phyloP scores from a whole-genome alignment of 2,888 invertebrate genomes.

The Eulithis prunata region DNA sequence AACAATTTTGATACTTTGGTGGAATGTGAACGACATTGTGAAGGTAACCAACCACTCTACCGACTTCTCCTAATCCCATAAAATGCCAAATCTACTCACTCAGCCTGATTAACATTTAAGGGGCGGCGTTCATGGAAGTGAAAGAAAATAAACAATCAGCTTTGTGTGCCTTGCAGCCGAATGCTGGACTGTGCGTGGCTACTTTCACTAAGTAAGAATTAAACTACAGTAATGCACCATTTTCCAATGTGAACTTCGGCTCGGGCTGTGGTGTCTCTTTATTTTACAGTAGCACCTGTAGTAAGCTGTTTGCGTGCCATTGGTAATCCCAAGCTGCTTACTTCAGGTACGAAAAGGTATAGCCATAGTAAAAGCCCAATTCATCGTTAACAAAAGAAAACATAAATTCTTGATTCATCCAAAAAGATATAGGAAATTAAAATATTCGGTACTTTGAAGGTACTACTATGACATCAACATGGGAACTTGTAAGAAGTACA shows the following conservation, averaged over 20 bases:
- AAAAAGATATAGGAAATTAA: background rate
- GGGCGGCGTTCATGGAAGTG: constrained; percentile 46
- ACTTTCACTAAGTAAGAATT: constrained; percentile 52
- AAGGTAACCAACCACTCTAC: constrained; percentile 49
- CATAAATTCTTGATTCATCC: background rate
- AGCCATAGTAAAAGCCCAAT: too few relatives aligned
- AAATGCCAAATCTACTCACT: background rate
- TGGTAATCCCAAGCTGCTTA: too few relatives aligned
- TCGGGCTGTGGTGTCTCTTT: too few relatives aligned
- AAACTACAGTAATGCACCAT: background rate
- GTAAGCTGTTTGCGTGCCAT: too few relatives aligned
- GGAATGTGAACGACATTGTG: constrained; percentile 62
- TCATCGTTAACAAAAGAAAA: background rate
- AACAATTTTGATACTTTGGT: constrained; percentile 58
- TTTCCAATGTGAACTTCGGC: too few relatives aligned
- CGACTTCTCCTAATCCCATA: background rate
- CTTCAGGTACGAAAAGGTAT: too few relatives aligned
- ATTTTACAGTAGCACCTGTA: too few relatives aligned
- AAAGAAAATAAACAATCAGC: constrained; percentile 32
- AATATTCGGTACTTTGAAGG: constrained; percentile 33
- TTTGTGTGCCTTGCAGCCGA: constrained; percentile 59
- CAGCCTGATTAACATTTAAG: constrained; percentile 42
- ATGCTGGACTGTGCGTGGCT: constrained; percentile 59
- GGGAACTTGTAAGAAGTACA: constrained; percentile 53
- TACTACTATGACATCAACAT: constrained; percentile 62